phyloP scores from a whole-genome alignment of 2,888 invertebrate genomes.

The Eupeodes latifasciatus region DNA sequence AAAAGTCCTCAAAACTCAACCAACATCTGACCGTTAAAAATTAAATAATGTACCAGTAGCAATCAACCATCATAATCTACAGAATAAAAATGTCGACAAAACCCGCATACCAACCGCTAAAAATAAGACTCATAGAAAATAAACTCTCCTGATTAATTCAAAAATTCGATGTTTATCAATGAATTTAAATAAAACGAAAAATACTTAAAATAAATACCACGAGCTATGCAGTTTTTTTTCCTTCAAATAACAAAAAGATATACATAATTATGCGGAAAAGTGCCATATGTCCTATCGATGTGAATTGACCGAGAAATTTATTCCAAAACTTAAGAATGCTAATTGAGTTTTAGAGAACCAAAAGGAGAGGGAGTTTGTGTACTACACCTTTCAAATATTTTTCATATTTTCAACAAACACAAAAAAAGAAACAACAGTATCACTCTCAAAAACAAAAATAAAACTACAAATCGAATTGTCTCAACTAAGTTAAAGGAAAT shows the following conservation, averaged over 20 bases:
- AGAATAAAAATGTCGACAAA: constrained; percentile 2
- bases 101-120: constrained; percentile 60
- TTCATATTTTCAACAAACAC: not conserved
- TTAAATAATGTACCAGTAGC: constrained; percentile 31
- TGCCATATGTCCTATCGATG: constrained; percentile 67
- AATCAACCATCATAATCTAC: constrained; percentile 66
- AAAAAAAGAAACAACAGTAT: not conserved
- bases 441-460: not conserved
- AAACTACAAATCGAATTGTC: not conserved
- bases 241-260: not conserved
- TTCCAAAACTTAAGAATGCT: constrained; percentile 46
- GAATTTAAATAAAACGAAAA: constrained; percentile 60
- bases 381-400: constrained; percentile 4
- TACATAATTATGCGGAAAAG: constrained; percentile 55
- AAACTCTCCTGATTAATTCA: constrained; percentile 53
- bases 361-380: constrained; percentile 24
- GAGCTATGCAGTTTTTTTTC: constrained; percentile 26
- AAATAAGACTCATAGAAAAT: not conserved
- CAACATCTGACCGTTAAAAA: constrained; percentile 68
- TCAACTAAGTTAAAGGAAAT: constrained; percentile 29
- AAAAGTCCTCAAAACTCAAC: constrained; percentile 43
- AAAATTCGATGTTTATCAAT: constrained; percentile 65
- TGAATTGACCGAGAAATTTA: constrained; percentile 73
- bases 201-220: constrained; percentile 44
- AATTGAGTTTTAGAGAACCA: not conserved